Evolutionary conservation across 2,888 invertebrate species (phyloP), one percentile per base, ranked within the genome.

Genomic region (Microctonus hyperodae): DNA sequence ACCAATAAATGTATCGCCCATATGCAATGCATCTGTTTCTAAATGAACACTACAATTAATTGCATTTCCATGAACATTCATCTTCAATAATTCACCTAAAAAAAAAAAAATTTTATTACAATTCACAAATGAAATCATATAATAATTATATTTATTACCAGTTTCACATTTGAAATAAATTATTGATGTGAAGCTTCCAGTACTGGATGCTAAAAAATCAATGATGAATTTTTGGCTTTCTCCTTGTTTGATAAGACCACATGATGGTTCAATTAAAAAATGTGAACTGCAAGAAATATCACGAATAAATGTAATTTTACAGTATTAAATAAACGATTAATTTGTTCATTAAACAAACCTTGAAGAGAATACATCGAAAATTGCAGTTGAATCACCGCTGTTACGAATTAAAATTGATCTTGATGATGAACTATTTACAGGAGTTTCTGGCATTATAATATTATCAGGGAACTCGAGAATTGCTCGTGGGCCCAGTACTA

Each of bases 1-100:
- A 4, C 87, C 88, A 64, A 89, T 86, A 73, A 85, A 90, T 0
- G 90, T 89, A 61, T 89, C 87, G 55, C 89, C 87, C 74, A 91
- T 88, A 69, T 85, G 75, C 1, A 90, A 79, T 0, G 83, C 81
- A 48, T 85, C 78, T 65, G 86, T 86, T 64, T 88, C 87, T 13
- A 90, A 74, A 63, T 83, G 80, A 56, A 90, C 80, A 31, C 81
- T 83, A 2, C 87, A 87, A 53, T 85, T 84, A 37, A 86, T 80
- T 0, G 88, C 86, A 4, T 83, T 79, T 13, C 87, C 87, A 51
- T 75, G 76, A 2, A 88, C 65, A 16, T 80, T 78, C 22, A 89
- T 85, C 23, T 75, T 73, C 69, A 89, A 84, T 57, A 81, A 83
- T 79, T 89, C 88, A 5, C 88, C 89, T 83, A 50, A 20, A 61